Percentiles rank a stretch among this genome's conserved stretches.
These are phyloP conservation scores for Acanthosepion pharaonis DNA, from an alignment of 2,888 invertebrate genomes.

Conservation along the genomic window DNA sequence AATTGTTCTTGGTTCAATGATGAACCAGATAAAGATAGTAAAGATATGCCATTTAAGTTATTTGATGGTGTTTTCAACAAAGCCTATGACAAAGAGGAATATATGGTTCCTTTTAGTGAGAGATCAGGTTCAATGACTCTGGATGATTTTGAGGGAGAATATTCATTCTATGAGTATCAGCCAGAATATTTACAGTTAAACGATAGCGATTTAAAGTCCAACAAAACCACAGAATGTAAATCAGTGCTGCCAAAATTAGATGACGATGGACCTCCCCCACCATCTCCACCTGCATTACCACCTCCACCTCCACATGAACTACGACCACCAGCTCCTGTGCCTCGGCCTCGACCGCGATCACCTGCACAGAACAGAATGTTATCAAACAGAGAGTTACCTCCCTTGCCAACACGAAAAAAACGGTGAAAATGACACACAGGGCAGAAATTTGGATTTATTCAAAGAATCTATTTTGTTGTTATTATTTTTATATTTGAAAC, in stretches of 20 bases:
- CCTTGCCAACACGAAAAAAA: constrained; percentile 36
- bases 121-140: background rate
- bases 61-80: constrained; percentile 35
- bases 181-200: constrained; percentile 25
- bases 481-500: background rate
- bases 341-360: background rate
- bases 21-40: background rate
- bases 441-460: background rate
- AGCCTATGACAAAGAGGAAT: constrained; percentile 35
- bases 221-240: background rate
- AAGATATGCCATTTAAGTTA: constrained; percentile 17
- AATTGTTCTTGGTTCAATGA: constrained; percentile 23
- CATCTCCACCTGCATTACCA: constrained; percentile 16
- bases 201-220: background rate
- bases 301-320: constrained; percentile 4
- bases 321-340: background rate
- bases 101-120: constrained; percentile 45
- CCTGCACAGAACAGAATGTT: constrained; percentile 34
- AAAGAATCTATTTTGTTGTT: background rate
- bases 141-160: background rate
- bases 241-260: constrained; percentile 38
- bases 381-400: constrained; percentile 35
- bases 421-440: background rate
- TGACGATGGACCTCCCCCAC: constrained; percentile 25
- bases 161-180: background rate